Evolutionary conservation across 1,140 invertebrate genomes (phyloP), one percentile per base, ranked within the genome.

Genomic region (Neuroterus valhalla): DNA sequence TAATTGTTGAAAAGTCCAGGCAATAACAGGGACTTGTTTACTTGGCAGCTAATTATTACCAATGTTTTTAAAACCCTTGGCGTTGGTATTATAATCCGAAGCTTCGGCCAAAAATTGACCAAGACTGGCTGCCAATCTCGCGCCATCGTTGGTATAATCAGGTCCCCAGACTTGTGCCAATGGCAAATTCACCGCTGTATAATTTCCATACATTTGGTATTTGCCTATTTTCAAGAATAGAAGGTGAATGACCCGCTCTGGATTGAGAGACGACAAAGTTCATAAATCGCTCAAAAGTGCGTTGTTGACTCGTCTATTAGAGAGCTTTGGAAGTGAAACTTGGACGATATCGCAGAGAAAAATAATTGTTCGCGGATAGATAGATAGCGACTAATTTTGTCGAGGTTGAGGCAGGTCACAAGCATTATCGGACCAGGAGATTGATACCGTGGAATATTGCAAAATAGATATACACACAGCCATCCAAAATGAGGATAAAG

Each of bases 381-480:
- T 68, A 77, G 42, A 43, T n/a, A 45, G 77, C 76, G 75, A 74
- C 81, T 84, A 85, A 87, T 87, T 86, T 85, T 66, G 81, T 78
- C 77, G 81, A 82, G 85, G 77, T 86, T 88, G 86, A 79, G 85
- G 86, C 85, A 86, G 86, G 86, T 88, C 86, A 84, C 77, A 78
- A 72, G 80, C 77, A 81, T 66, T 78, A 81, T 79, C 77, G 55
- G 68, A 68, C 71, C 52, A 62, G 69, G 62, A 67, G 42, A 46
- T 42, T 46, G 50, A 72, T 77, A 81, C 75, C 76, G 76, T 68
- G 68, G 19, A 62, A 19, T 73, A 68, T 83, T 81, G 76, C 80
- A 72, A 80, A 79, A 81, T 62, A 14, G 4, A 38, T 62, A 62
- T n/a, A n/a, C n/a, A n/a, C n/a, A n/a, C n/a, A n/a, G n/a, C n/a